Base-by-base conservation (phyloP, 2,888 invertebrate species). In the Catocala nupta region DNA sequence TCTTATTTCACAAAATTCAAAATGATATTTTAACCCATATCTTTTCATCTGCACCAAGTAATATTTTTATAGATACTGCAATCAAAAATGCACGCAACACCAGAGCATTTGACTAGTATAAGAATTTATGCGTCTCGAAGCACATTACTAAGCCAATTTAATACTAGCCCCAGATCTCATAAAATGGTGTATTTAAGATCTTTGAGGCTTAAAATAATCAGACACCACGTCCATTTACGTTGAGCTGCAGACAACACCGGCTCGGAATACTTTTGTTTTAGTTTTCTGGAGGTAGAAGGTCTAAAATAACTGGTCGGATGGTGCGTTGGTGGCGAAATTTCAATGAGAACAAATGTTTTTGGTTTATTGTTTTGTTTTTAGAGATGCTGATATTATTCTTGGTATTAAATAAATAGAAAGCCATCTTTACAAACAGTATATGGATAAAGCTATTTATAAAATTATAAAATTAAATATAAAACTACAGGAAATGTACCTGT, bases 161-260 rank as follows among this genome's bases (percentile, higher is more conserved):
- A 66, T 75, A 63, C 69, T 65, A 71, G 76, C 39, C 51, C 58
- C 59, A 66, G 62, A 52, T 65, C 63, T 55, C 44, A 44, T 75
- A 75, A 75, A 78, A 49, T 68, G 11, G 50, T 48, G 34, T 63
- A 72, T 62, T 72, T 75, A 72, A 73, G 54, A 50, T 63, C 44
- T 42, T 39, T 39, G 47, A 53, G 51, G 58, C 60, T 75, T 59
- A 70, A 76, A 76, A 75, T 78, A 70, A 75, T 75, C 75, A 71
- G 39, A 47, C 49, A 50, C 48, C 42, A 11, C 6, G 5, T n/a
- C 76, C 68, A 74, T 5, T 49, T 67, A 64, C 25, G n/a, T 61
- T 63, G 78, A 53, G 13, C 78, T 57, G n/a, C 33, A 36, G 11
- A 48, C 34, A 57, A 62, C 16, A 54, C 3, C 25, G 25, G 45